Base-by-base conservation (phyloP, 2,888 invertebrate genomes). In the Cephalotes varians region DNA sequence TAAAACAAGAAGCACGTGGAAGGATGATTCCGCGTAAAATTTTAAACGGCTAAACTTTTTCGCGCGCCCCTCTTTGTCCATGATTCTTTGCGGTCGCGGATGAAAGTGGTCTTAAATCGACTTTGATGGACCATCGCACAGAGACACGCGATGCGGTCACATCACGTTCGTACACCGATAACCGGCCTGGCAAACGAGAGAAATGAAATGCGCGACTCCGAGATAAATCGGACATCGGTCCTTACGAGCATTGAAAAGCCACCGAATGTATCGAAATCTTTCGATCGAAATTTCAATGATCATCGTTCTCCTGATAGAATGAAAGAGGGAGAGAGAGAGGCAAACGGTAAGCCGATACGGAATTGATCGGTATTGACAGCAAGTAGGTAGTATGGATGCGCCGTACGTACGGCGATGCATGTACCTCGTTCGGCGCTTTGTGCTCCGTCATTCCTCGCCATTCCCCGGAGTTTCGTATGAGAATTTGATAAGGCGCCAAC, bases 271-370 rank as follows among this genome's bases (percentile, higher is more conserved):
- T 82, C 69, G 85, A 34, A 72, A 67, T 58, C 18, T 62, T 58
- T 86, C 83, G 83, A 88, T 88, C 85, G 80, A 86, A 90, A 84
- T 86, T 88, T 86, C 86, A 85, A 88, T 85, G 81, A 69, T 69
- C 47, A 79, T 62, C 71, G 74, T 72, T 82, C 74, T 81, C 40
- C 40, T 40, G 40, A 58, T 51, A 82, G 65, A 62, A 12, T 7
- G 25, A 69, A 21, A 25, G 34, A 72, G 62, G n/a, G 31, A 28
- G 49, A 31, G 54, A n/a, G 54, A 40, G 40, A 25, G 28, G n/a
- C n/a, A 54, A 34, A 49, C 12, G 18, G 65, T 6, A 62, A 49
- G 12, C 18, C 54, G 54, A 69, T 40, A 31, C 71, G 76, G 10
- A 54, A 31, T 71, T 77, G 82, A 82, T 82, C 71, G 71, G 44